These are phyloP conservation scores for Epiblema foenella DNA, from an alignment of 2,888 invertebrate genomes.

Conservation along the genomic window DNA sequence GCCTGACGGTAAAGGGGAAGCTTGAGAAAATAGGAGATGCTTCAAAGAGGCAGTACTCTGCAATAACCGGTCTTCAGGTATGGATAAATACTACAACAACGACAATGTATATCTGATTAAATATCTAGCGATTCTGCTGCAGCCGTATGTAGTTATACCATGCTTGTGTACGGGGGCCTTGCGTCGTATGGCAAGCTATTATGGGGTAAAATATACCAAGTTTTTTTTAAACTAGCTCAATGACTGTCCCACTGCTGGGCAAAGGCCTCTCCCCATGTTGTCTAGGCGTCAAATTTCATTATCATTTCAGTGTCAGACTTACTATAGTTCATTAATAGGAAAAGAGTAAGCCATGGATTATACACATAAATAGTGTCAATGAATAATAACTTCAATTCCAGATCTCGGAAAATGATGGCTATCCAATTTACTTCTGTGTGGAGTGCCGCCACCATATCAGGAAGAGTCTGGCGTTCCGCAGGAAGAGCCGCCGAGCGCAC, in stretches of 20 bases:
- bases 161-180: too few species aligned
- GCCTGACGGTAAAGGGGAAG: slow-evolving; percentile 37
- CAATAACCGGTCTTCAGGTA: slow-evolving; percentile 38
- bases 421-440: slow-evolving; percentile 38
- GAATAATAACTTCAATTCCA: background rate
- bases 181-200: background rate
- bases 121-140: too few species aligned
- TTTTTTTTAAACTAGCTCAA: too few species aligned
- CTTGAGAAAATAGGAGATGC: slow-evolving; percentile 30
- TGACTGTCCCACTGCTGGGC: too few species aligned
- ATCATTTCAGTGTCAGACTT: too few species aligned
- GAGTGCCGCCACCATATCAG: slow-evolving; percentile 33
- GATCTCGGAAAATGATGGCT: slow-evolving; percentile 35
- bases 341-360: too few species aligned
- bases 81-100: too few species aligned
- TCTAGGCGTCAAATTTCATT: too few species aligned
- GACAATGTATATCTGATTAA: too few species aligned
- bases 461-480: slow-evolving; percentile 37
- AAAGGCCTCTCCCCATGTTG: too few species aligned
- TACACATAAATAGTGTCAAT: background rate
- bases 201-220: background rate
- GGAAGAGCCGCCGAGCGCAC: slow-evolving; percentile 36
- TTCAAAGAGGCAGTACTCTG: slow-evolving; percentile 25
- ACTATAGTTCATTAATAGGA: too few species aligned
- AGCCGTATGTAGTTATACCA: too few species aligned